These are phyloP conservation scores for Pristiophorus japonicus DNA, from an alignment of 2,113 vertebrate species.

Conservation along the genomic window DNA sequence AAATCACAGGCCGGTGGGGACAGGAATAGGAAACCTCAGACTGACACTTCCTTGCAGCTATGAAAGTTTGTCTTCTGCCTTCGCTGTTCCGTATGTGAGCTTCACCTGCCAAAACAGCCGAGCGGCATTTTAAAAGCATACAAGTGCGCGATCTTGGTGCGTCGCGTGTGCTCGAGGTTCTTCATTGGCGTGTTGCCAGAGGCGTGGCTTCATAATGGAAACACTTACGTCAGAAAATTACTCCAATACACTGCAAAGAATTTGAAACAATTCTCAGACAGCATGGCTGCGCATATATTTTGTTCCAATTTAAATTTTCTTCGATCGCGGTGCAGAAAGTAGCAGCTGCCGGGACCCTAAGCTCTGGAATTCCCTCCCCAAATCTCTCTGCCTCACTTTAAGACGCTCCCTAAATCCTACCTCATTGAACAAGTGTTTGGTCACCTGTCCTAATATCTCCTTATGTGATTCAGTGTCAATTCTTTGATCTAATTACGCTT, in stretches of 20 bases:
- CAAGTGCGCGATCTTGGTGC: not conserved
- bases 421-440: not conserved
- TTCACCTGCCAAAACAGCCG: not conserved
- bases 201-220: not conserved
- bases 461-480: not conserved
- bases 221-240: not conserved
- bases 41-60: not conserved
- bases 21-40: not conserved
- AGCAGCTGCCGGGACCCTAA: not conserved
- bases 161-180: not conserved
- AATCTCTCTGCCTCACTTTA: not conserved
- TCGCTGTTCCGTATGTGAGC: not conserved
- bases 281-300: not conserved
- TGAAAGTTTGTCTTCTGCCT: not conserved
- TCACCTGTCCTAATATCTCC: not conserved
- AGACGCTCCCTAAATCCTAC: too few species aligned
- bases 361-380: not conserved
- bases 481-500: not conserved
- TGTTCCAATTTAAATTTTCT: not conserved
- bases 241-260: not conserved
- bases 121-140: not conserved
- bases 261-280: not conserved
- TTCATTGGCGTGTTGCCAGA: not conserved
- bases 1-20: not conserved
- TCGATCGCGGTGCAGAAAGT: not conserved